A percentile compares a stretch with the other conserved stretches of the same genome.
These are phyloP conservation scores for Chaetodon trifascialis DNA, from an alignment of 2,113 vertebrate genomes.

Conservation along the genomic window DNA sequence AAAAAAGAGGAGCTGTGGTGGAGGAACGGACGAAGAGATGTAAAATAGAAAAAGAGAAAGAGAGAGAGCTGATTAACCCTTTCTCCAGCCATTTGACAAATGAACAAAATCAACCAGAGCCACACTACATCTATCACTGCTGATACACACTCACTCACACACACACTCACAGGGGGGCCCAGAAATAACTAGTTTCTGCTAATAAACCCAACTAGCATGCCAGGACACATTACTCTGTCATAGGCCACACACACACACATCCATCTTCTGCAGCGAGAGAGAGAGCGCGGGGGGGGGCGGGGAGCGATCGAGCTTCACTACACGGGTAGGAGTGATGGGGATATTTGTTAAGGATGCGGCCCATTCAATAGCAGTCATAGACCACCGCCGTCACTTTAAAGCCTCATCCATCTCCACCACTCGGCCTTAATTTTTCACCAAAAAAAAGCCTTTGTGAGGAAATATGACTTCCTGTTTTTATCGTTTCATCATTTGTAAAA, in stretches of 20 bases:
- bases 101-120: conserved; percentile 78
- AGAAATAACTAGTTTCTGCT: conserved; percentile 86
- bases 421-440: conserved; percentile 45
- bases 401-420: conserved; percentile 69
- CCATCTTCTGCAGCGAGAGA: conserved; percentile 70
- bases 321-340: conserved; percentile 61
- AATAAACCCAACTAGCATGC: conserved; percentile 85
- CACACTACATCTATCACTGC: conserved; percentile 76
- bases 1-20: not conserved
- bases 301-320: conserved; percentile 46
- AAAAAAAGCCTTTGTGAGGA: conserved; percentile 66
- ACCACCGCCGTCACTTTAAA: conserved; percentile 74
- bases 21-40: conserved; percentile 36
- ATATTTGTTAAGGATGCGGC: conserved; percentile 77
- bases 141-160: conserved; percentile 42
- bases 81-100: conserved; percentile 82
- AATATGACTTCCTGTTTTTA: conserved; percentile 78
- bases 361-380: conserved; percentile 75
- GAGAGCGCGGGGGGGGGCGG: not conserved
- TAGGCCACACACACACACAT: conserved; percentile 80
- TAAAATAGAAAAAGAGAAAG: conserved; percentile 45
- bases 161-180: conserved; percentile 53
- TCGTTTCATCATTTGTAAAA: conserved; percentile 75
- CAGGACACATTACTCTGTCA: conserved; percentile 83
- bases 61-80: conserved; percentile 84